Conservation (phyloP, 2,113 vertebrate genomes). For the Sterna hirundo region DNA sequence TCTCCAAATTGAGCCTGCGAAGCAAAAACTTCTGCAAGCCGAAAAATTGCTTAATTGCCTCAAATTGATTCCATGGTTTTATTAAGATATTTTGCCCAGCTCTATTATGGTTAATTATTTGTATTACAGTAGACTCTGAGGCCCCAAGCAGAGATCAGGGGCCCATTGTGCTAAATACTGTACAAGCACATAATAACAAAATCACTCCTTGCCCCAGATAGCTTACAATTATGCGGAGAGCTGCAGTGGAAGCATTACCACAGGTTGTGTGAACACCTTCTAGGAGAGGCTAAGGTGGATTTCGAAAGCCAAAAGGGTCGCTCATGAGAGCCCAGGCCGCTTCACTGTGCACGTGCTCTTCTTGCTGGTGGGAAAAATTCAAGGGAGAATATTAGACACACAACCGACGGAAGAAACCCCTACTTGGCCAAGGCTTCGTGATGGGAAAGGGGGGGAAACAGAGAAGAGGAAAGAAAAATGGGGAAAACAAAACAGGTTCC, state of each 20-base stretch:
- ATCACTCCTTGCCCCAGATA: constrained; percentile 44
- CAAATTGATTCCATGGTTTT: constrained; percentile 62
- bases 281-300: not conserved
- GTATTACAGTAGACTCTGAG: constrained; percentile 53
- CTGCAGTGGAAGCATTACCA: not conserved
- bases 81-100: constrained; percentile 62
- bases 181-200: constrained; percentile 37
- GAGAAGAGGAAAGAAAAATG: not conserved
- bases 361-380: not conserved
- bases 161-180: constrained; percentile 33
- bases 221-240: not conserved
- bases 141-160: constrained; percentile 62
- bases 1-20: not conserved
- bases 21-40: constrained; percentile 44
- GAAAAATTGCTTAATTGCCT: constrained; percentile 61
- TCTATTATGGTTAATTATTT: constrained; percentile 67
- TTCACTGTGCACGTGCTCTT: not conserved
- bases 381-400: not conserved
- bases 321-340: not conserved
- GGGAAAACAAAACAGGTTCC: not conserved
- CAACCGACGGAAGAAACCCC: fast-evolving
- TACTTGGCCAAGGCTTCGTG: not conserved
- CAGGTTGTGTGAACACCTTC: not conserved
- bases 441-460: not conserved
- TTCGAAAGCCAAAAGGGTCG: not conserved